Conservation (phyloP, 23 tunicate species). For the Ciona savignyi region DNA sequence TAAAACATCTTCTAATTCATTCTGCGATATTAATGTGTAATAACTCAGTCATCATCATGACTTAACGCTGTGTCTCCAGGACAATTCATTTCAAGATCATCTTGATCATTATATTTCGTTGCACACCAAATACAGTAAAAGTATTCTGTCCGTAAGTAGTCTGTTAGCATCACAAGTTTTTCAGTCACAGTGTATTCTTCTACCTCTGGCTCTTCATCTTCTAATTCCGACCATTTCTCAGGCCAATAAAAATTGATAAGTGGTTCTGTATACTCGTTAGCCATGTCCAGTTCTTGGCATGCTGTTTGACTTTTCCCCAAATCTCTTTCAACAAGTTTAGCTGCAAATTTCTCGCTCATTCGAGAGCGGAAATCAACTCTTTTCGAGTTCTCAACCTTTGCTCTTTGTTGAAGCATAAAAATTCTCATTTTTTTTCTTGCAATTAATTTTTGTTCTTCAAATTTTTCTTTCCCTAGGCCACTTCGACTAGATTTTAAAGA, state of each 20-base stretch:
- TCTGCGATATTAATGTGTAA: too few relatives aligned
- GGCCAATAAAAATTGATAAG: conserved; percentile 76
- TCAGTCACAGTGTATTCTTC: conserved; percentile 32
- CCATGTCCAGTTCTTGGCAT: conserved; percentile 48
- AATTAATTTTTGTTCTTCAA: conserved; percentile 33
- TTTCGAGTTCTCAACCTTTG: conserved; percentile 32
- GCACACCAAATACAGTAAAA: conserved; percentile 95
- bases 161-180: conserved; percentile 46
- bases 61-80: conserved; percentile 67
- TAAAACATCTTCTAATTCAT: too few relatives aligned
- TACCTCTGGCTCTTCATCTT: conserved; percentile 6
- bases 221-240: not conserved
- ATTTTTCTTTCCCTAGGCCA: conserved; percentile 80
- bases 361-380: conserved; percentile 63
- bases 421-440: conserved; percentile 24
- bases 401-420: conserved; percentile 23
- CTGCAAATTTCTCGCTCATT: conserved; percentile 52
- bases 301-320: conserved; percentile 76
- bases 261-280: conserved; percentile 24
- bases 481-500: conserved; percentile 43
- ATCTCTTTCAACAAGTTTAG: conserved; percentile 49
- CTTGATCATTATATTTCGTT: conserved; percentile 37
- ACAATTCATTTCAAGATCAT: conserved; percentile 48
- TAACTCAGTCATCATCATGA: conserved; percentile 83
- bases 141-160: conserved; percentile 48